A percentile compares a stretch with the other conserved stretches of the same genome.
These are phyloP conservation scores for Pasiphila rectangulata DNA, from an alignment of 2,888 invertebrate genomes.

Conservation along the genomic window DNA sequence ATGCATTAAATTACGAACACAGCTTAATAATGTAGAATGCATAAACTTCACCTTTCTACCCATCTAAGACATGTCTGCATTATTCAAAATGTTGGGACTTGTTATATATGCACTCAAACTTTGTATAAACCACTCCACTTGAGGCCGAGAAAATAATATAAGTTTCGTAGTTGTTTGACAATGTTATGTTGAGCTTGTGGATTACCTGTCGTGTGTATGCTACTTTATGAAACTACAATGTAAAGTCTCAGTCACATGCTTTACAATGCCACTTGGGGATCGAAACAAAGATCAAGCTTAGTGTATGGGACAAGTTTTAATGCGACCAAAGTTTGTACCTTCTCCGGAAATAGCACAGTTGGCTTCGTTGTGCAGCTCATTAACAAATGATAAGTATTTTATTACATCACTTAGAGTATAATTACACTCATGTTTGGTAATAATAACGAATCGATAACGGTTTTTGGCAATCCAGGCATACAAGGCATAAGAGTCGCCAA, in stretches of 20 bases:
- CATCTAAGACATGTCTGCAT: slow-evolving; percentile 49
- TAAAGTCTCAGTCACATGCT: slow-evolving; percentile 35
- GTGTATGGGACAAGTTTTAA: slow-evolving; percentile 27
- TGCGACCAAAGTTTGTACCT: slow-evolving; percentile 25
- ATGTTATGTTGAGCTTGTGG: slow-evolving; percentile 37
- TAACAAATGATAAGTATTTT: too few relatives aligned
- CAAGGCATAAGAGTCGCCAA: too few relatives aligned
- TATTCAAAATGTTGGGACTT: slow-evolving; percentile 61
- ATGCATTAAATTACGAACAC: slow-evolving; percentile 43
- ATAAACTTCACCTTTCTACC: slow-evolving; percentile 43
- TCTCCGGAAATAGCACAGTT: slow-evolving; percentile 3
- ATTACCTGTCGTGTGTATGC: slow-evolving; percentile 45
- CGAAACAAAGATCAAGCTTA: slow-evolving; percentile 29
- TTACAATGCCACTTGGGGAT: slow-evolving; percentile 28
- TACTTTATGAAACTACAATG: slow-evolving; percentile 46
- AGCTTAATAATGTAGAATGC: slow-evolving; percentile 22
- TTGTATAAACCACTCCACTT: slow-evolving; percentile 60
- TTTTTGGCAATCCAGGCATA: too few relatives aligned
- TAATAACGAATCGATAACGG: too few relatives aligned
- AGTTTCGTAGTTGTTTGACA: slow-evolving; percentile 46
- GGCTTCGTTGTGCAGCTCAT: too few relatives aligned
- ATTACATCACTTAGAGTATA: too few relatives aligned
- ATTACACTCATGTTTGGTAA: too few relatives aligned
- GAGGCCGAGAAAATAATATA: slow-evolving; percentile 62
- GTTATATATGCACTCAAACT: slow-evolving; percentile 73